phyloP scores from a whole-genome alignment of 92 coral and sea anemone species.

The Zoanthus sansibaricus region DNA sequence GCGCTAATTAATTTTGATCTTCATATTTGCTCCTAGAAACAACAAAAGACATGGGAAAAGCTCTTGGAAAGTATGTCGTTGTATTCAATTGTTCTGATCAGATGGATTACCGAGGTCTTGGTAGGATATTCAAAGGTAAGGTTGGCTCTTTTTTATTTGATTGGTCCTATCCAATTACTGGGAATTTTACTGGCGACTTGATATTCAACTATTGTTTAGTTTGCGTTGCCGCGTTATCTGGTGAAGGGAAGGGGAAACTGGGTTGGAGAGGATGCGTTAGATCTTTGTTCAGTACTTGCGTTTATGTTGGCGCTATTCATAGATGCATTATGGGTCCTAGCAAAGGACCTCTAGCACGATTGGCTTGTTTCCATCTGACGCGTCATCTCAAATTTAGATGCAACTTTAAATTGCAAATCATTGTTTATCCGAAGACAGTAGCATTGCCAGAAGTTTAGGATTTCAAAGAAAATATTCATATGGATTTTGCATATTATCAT shows the following conservation, averaged over 20 bases:
- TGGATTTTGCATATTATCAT: no score
- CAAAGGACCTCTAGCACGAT: background rate
- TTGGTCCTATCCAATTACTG: background rate
- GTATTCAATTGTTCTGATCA: constrained; percentile 93
- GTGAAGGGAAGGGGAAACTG: background rate
- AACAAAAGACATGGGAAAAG: constrained; percentile 90
- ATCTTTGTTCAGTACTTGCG: background rate
- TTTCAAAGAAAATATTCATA: no score
- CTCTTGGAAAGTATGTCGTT: constrained; percentile 89
- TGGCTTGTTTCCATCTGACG: background rate
- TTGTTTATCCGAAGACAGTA: no score
- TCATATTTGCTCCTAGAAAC: constrained; percentile 60
- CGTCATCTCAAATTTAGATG: background rate
- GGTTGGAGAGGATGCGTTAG: background rate
- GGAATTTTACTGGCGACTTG: background rate
- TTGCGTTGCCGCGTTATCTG: background rate
- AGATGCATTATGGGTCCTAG: background rate
- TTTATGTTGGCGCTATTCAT: background rate
- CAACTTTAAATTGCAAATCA: no score
- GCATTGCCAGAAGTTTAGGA: no score
- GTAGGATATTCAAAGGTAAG: constrained; percentile 82
- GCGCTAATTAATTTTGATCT: background rate
- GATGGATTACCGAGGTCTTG: constrained; percentile 91
- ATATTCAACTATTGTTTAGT: background rate
- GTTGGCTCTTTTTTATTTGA: no score